These are phyloP conservation scores for Apomyelois bistriatella DNA, from an alignment of 2,888 invertebrate genomes.

Conservation along the genomic window DNA sequence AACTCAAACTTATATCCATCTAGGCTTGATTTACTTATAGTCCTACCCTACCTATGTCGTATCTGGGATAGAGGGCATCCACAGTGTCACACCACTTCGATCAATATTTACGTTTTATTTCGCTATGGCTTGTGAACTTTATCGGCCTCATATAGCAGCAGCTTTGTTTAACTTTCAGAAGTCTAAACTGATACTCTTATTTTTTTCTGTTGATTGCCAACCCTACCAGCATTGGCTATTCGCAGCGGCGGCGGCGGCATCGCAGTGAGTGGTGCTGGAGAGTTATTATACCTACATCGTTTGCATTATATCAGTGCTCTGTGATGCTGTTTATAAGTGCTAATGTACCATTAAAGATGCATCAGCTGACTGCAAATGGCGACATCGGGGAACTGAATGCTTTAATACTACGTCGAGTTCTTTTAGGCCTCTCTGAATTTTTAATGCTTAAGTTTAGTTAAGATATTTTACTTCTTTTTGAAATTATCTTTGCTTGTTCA, in stretches of 20 bases:
- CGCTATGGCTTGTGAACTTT: no score
- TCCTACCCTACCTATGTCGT: no score
- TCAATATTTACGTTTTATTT: no score
- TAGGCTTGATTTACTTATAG: no score
- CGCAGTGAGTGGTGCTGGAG: slow-evolving; percentile 15
- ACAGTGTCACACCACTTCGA: no score
- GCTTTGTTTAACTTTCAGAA: no score
- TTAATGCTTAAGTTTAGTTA: not conserved
- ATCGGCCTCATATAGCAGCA: no score
- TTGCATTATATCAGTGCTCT: slow-evolving; percentile 21
- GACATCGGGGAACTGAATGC: not conserved
- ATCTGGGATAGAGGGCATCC: no score
- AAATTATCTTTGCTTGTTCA: no score
- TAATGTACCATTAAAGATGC: slow-evolving; percentile 19
- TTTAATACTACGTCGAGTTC: not conserved
- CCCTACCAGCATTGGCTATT: slow-evolving; percentile 31
- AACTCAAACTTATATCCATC: no score
- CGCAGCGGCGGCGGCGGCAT: slow-evolving; percentile 20
- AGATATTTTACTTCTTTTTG: no score
- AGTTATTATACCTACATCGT: slow-evolving; percentile 29
- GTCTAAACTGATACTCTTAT: no score
- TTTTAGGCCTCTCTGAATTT: slow-evolving; percentile 20
- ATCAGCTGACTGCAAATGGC: slow-evolving; percentile 7
- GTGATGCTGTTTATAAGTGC: slow-evolving; percentile 17
- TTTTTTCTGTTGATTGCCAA: slow-evolving; percentile 27